phyloP scores from a whole-genome alignment of 37 sponge, comb jelly and placozoan species.

The Dysidea cf. avara region DNA sequence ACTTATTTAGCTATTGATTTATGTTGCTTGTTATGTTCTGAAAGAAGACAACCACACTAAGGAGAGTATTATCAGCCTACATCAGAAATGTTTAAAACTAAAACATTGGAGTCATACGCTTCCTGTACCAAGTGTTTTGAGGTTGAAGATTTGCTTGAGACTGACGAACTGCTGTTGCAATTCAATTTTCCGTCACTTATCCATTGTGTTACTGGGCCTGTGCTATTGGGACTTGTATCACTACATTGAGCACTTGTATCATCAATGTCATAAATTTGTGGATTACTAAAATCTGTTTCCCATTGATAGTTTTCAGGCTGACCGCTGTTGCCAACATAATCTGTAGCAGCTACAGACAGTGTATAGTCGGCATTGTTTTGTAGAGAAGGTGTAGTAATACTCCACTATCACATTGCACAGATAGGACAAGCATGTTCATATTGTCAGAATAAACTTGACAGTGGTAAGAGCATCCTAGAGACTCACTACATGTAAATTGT shows the following conservation, averaged over 20 bases:
- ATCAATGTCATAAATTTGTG: not conserved
- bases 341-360: conserved; percentile 28
- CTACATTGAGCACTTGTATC: conserved; percentile 19
- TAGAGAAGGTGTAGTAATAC: conserved; percentile 12
- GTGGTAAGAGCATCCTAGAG: not conserved
- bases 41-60: too few relatives aligned
- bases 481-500: conserved; percentile 26
- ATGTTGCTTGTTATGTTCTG: too few relatives aligned
- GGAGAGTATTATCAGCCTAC: too few relatives aligned
- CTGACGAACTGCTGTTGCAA: too few relatives aligned
- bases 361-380: not conserved
- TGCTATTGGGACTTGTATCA: conserved; percentile 4
- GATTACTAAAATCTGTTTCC: conserved; percentile 29
- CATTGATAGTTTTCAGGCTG: not conserved
- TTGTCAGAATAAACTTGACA: not conserved
- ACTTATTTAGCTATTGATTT: too few relatives aligned
- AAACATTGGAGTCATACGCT: too few relatives aligned
- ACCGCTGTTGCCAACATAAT: conserved; percentile 41
- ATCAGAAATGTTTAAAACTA: too few relatives aligned
- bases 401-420: not conserved
- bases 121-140: too few relatives aligned
- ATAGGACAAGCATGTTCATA: not conserved
- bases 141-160: too few relatives aligned
- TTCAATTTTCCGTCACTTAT: conserved; percentile 1
- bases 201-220: conserved; percentile 17